Base-by-base conservation (phyloP, 30 jellyfish, hydroid and myxozoan genomes). In the Rhopilema esculentum region DNA sequence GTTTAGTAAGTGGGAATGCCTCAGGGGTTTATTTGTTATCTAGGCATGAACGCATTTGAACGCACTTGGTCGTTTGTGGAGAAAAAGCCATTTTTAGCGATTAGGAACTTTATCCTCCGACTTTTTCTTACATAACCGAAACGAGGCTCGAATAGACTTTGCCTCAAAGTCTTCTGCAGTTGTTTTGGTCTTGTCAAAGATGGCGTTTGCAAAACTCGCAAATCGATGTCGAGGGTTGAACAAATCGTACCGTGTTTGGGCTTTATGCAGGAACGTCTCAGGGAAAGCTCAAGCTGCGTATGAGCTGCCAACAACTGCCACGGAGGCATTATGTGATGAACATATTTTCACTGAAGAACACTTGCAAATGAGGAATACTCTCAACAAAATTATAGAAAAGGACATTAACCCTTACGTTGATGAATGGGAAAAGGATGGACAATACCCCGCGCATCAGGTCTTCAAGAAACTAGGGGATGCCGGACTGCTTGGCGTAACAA, bases 351-450 rank as follows among this genome's bases (percentile, higher is more conserved):
- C 86, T 19, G 77, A 69, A 18, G 92, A 93, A 28, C 98, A 93
- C 77, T 69, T 88, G 26, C 96, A 88, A 66, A 52, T 93, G 81
- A 79, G 98, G 49, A 84, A 91, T 72, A 51, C 95, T 21, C 68
- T 93, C 71, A 77, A 92, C 83, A 88, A 88, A 76, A 69, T 93
- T 24, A 86, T 93, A 66, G 95, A 93, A 33, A 88, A 84, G 33
- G 98, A 93, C 68, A 93, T 93, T 33, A 93, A 87, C 84, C 98
- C 98, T n/a, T 72, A 65, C 75, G 97, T 93, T 16, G 97, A 93
- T 23, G 88, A 79, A 52, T 93, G 98, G 98, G 98, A 93, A 53
- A 95, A 78, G 50, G 93, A 79, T 53, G 95, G 92, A 29, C 62
- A 33, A 1, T 93, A 88, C 64, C 98, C 98, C 4, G 98, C 97